Evolutionary conservation across 2,797 vertebrate species (phyloP).

Genomic region (Cynodonichthys magdalenae): DNA sequence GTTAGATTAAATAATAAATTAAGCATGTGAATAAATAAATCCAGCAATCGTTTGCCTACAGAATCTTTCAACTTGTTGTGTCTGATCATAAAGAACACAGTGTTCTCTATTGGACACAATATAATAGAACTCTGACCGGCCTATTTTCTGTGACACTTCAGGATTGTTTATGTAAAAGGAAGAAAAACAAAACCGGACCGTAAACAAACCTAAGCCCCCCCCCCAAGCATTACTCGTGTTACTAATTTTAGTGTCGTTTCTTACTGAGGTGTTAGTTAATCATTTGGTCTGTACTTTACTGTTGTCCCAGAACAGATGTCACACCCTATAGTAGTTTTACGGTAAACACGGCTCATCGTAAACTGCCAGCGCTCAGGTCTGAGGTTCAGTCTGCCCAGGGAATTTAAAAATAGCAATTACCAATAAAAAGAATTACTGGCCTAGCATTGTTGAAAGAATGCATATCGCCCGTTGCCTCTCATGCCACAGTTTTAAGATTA

Average conservation of each 20-base stretch:
- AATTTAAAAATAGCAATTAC: too few relatives aligned
- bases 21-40: too few relatives aligned
- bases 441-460: too few relatives aligned
- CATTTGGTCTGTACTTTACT: constrained; percentile 8
- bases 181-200: not conserved
- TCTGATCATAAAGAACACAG: not conserved
- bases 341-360: constrained; percentile 6
- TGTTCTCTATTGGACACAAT: constrained; percentile 3
- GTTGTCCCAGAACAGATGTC: constrained; percentile 25
- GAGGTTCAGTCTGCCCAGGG: not conserved
- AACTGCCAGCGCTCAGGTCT: constrained; percentile 17
- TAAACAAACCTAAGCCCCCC: not conserved
- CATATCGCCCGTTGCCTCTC: too few relatives aligned
- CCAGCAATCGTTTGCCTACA: too few relatives aligned
- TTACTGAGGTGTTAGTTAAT: not conserved
- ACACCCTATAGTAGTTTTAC: constrained; percentile 18
- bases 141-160: not conserved
- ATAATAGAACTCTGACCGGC: not conserved
- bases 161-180: constrained; percentile 8
- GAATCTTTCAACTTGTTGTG: not conserved
- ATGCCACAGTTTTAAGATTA: too few relatives aligned
- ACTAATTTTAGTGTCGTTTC: not conserved
- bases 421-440: too few relatives aligned
- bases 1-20: too few relatives aligned
- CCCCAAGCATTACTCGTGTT: not conserved